A percentile compares a stretch with the other conserved stretches of the same genome.
Conservation (phyloP, 2,113 vertebrate species). For the Vicugna pacos region DNA sequence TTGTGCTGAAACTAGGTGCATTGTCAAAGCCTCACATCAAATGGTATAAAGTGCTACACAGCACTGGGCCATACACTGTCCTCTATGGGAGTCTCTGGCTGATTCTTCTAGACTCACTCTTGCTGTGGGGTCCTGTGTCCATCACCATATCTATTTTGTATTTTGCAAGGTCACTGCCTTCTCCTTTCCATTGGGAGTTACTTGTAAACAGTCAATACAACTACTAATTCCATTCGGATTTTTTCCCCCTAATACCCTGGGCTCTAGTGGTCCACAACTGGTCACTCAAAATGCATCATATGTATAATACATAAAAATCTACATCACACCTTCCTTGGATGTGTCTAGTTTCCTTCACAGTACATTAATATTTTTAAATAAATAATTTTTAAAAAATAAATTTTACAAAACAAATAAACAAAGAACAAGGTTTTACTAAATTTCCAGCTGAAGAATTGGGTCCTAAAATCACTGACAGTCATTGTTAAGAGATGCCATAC, state of each 20-base stretch:
- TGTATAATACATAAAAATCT: not conserved
- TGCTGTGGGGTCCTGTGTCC: not conserved
- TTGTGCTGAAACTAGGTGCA: not conserved
- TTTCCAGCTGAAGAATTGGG: not conserved
- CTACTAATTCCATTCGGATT: not conserved
- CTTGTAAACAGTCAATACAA: not conserved
- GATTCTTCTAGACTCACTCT: not conserved
- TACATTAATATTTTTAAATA: not conserved
- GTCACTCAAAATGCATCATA: not conserved
- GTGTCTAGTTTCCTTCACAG: not conserved
- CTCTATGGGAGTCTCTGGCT: not conserved
- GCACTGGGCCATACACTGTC: not conserved
- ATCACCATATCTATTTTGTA: not conserved
- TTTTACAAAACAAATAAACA: not conserved
- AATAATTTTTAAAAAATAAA: not conserved
- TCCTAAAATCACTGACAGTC: not conserved
- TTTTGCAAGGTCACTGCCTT: not conserved
- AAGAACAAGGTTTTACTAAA: not conserved
- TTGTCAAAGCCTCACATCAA: not conserved
- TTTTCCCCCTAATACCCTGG: not conserved
- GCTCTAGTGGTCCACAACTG: too few species aligned
- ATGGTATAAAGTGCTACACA: not conserved
- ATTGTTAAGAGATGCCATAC: not conserved
- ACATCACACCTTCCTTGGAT: not conserved
- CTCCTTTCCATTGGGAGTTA: not conserved